Base-by-base conservation (phyloP, 2,888 invertebrate species). In the Microctonus aethiopoides region DNA sequence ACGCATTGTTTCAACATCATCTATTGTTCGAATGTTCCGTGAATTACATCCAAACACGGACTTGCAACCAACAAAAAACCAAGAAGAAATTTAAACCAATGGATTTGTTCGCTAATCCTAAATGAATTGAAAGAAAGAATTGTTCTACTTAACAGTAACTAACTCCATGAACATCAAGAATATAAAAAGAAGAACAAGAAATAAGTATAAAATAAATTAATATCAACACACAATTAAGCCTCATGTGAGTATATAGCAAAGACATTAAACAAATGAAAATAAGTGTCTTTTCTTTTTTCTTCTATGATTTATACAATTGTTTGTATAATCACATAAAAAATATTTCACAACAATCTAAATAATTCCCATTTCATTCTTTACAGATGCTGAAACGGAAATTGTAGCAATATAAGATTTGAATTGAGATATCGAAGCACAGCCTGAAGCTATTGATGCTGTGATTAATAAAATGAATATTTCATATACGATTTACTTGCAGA, bases 1-100 rank as follows among this genome's bases (percentile, higher is more conserved):
- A 52, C 59, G 61, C 62, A 68, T 68, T 68, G 68, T 68, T 68
- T 68, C 54, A 61, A 62, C 26, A 68, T 52, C 6, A 20, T 36
- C 46, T n/a, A 68, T 62, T 68, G 67, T 67, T 67, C 24, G 16
- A 29, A 36, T 54, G 56, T 67, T 60, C 51, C 62, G 61, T 68
- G 56, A 61, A 62, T 62, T 41, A 56, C 54, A 56, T 68, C 41
- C 62, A 62, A 68, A 68, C 62, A 68, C 24, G 26, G 32, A 16
- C 13, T 22, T 41, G 13, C 24, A 11, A n/a, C n/a, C 11, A 29
- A 62, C 51, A 62, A 46, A 51, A 46, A n/a, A 46, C 16, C 13
- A 32, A 34, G 36, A 26, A 61, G 13, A 61, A 22, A n/a, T n/a
- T 61, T 39, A 41, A 61, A 61, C 2, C 61, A 39, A 39, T 16